Conservation (phyloP, 2,113 vertebrate species). For the Bufo gargarizans region DNA sequence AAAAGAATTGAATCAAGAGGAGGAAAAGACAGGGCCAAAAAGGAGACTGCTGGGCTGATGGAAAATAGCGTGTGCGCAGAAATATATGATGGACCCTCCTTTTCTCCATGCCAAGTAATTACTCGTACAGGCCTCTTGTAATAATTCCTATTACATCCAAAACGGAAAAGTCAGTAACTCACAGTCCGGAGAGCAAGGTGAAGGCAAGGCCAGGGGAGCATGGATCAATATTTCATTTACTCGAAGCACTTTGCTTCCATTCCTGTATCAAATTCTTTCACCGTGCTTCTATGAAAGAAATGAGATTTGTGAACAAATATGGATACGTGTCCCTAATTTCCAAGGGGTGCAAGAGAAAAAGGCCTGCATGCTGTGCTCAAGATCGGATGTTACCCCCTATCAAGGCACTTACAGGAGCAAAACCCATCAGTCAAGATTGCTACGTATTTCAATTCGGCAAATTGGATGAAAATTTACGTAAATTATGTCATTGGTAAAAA, state of each 20-base stretch:
- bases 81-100: slow-evolving; percentile 91
- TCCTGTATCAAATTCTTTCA: slow-evolving; percentile 95
- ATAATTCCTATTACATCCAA: slow-evolving; percentile 99
- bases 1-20: slow-evolving; percentile 94
- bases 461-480: neutral
- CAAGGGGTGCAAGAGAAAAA: slow-evolving; percentile 80
- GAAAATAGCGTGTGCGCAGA: slow-evolving; percentile 93
- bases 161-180: slow-evolving; percentile 99
- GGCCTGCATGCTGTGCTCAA: slow-evolving; percentile 74
- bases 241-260: slow-evolving; percentile 89
- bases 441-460: neutral
- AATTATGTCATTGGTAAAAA: neutral
- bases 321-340: slow-evolving; percentile 84
- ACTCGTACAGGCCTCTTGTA: slow-evolving; percentile 96
- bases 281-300: slow-evolving; percentile 84
- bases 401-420: slow-evolving; percentile 76
- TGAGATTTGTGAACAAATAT: slow-evolving; percentile 87
- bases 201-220: slow-evolving; percentile 97
- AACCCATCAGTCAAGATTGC: slow-evolving; percentile 69
- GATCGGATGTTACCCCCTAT: slow-evolving; percentile 84
- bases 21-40: slow-evolving; percentile 85
- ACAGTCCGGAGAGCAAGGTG: slow-evolving; percentile 95
- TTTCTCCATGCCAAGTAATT: slow-evolving; percentile 95
- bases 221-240: slow-evolving; percentile 99
- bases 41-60: slow-evolving; percentile 80